Base-by-base conservation (phyloP, 2,888 invertebrate species). In the Apotomis turbidana region DNA sequence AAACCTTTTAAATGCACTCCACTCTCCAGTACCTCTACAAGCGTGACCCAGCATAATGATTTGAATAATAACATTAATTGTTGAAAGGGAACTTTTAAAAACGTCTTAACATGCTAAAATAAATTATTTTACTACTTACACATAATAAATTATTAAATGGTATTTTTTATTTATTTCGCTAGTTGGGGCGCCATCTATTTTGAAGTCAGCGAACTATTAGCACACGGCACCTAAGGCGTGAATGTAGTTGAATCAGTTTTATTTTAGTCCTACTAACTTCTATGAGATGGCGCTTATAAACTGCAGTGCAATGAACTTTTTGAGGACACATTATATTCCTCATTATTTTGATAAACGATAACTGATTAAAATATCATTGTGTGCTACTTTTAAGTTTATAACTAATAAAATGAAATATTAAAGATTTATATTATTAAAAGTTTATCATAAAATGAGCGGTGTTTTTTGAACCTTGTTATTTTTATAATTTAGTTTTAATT, bases 11-110 rank as follows among this genome's bases (percentile, higher is more conserved):
- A 44, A 36, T 59, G 54, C 64, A 44, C 49, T 13, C 36, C 13
- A 15, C 64, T 27, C 49, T 13, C 36, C 13, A 15, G 0, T 36
- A 6, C 44, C 54, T 44, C 58, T 13, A 12, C 15, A 38, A 4
- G 13, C 71, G 71, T 71, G 71, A 27, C 44, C 44, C 13, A 57
- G 71, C 67, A 71, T 71, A 71, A 71, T 71, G 57, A 66, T 36
- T 9, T 49, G 58, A 38, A 36, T 58, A 44, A 13, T 58, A 36
- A 63, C 55, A 70, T 38, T 38, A 55, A 61, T 49, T 55, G n/a
- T 27, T 27, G 9, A 58, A 44, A n/a, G 12, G 10, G 38, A 10
- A 13, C 38, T 55, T 12, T 61, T 55, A 36, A 10, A 27, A 13
- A 62, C 13, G 55, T 38, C 46, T 57, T 15, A 61, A 70, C 38